Base-by-base conservation (phyloP, 2,888 invertebrate genomes). In the Temnothorax rugatulus region DNA sequence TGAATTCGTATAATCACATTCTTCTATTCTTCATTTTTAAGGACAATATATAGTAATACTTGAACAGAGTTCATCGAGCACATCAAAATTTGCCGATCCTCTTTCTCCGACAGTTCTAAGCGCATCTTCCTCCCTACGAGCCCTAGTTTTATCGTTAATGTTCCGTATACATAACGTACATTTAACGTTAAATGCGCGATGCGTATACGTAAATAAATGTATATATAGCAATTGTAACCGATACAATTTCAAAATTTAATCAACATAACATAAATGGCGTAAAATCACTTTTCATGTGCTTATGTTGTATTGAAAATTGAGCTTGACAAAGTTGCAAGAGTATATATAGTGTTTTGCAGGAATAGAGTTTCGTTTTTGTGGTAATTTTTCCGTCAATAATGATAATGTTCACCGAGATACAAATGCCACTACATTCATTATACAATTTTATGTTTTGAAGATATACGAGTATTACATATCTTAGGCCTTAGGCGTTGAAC, bases 121-220 rank as follows among this genome's bases (percentile, higher is more conserved):
- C 90, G 90, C 83, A 79, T 88, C 91, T 88, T 89, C 90, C 90
- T 90, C 91, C 90, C 86, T 66, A 74, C 47, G 25, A 41, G 15
- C 5, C 5, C 9, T 68, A 34, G 2, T 25, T 21, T 25, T 29
- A 44, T 9, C 11, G 21, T 44, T 54, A 66, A 77, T 41, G 44
- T 57, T 57, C n/a, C n/a, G 15, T 44, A 44, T 77, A 77, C 50
- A 76, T 44, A 77, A 18, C 34, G 38, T 57, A 54, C 29, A 68
- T 68, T 54, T 54, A 57, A 57, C 5, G 18, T 5, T 76, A 38
- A 74, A 54, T 54, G 41, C 54, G 47, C 59, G 29, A n/a, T 34
- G 57, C 44, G 13, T 75, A 25, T 54, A 63, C 9, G 44, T 75
- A 63, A 76, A 64, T 21, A 77, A 68, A 41, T n/a, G 9, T 21